phyloP scores from a whole-genome alignment of 2,113 vertebrate species.

The Tursiops truncatus region DNA sequence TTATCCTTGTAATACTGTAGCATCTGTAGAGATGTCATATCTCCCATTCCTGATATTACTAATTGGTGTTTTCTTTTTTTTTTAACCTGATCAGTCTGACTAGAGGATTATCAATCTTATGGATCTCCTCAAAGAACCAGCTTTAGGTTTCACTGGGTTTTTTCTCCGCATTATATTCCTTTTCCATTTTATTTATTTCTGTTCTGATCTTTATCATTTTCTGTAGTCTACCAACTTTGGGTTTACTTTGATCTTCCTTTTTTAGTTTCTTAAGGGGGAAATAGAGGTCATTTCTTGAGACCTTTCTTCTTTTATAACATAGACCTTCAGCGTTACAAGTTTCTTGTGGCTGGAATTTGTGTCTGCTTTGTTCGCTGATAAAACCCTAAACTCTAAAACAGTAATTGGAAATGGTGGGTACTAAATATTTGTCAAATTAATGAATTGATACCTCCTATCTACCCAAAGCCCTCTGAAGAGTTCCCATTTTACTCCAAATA shows the following conservation, averaged over 20 bases:
- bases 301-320: not conserved
- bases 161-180: not conserved
- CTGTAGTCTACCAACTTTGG: not conserved
- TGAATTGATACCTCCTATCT: not conserved
- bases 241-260: not conserved
- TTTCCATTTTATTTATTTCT: not conserved
- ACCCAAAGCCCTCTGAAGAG: not conserved
- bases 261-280: not conserved
- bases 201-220: not conserved
- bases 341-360: not conserved
- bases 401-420: no score
- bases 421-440: not conserved
- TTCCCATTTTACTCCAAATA: not conserved
- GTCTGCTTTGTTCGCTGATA: not conserved
- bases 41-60: not conserved
- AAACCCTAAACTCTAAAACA: not conserved
- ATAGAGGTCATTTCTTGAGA: not conserved
- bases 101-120: not conserved
- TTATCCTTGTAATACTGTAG: not conserved
- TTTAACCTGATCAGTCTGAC: not conserved
- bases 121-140: not conserved
- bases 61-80: not conserved
- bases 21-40: not conserved
- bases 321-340: no score
- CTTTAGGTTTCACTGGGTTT: not conserved